Evolutionary conservation across 1,140 invertebrate genomes (phyloP).

Genomic region (Ceratoteleas bidentatus): DNA sequence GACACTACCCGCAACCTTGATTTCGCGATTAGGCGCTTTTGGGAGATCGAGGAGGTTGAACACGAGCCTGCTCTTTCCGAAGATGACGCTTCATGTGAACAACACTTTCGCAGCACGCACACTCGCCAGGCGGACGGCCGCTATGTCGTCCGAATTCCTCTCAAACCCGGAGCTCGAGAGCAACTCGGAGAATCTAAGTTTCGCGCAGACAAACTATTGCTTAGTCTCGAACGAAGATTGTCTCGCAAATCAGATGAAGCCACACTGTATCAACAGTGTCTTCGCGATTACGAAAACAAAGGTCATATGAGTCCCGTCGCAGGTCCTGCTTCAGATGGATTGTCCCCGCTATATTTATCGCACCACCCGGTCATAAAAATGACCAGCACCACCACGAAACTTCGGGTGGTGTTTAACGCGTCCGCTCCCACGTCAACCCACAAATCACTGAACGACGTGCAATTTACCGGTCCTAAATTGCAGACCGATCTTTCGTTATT

Average conservation of each 20-base stretch:
- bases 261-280: neutral
- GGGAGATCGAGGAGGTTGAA: neutral
- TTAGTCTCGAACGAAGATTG: neutral
- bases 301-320: slow-evolving; percentile 7
- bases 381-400: slow-evolving; percentile 13
- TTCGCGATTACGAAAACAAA: neutral
- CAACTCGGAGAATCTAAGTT: neutral
- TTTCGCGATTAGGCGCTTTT: neutral
- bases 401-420: slow-evolving; percentile 26
- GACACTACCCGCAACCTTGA: neutral
- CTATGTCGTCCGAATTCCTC: slow-evolving; percentile 9
- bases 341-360: neutral
- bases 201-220: neutral
- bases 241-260: neutral
- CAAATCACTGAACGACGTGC: neutral
- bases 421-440: neutral
- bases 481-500: slow-evolving; percentile 7
- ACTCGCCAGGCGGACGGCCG: neutral
- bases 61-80: neutral
- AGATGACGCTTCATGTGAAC: neutral
- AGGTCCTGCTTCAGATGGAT: too few relatives aligned
- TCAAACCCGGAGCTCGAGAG: neutral
- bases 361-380: slow-evolving; percentile 2
- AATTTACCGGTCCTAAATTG: slow-evolving; percentile 11
- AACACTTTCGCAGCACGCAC: slow-evolving; percentile 4